These are phyloP conservation scores for Lophotis ruficrista DNA, from an alignment of 2,113 vertebrate species.

Conservation along the genomic window DNA sequence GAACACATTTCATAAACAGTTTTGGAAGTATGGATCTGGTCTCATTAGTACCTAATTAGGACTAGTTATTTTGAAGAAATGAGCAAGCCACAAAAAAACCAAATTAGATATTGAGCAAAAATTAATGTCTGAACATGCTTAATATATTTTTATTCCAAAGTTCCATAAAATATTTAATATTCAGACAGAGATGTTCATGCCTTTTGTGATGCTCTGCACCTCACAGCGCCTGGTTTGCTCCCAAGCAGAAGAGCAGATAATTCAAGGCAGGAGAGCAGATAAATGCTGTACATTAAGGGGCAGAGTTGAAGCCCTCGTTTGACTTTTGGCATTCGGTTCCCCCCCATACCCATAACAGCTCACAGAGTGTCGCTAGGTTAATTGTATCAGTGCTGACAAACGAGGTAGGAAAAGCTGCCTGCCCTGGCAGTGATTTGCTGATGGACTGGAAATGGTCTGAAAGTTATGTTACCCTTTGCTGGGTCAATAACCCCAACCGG, in stretches of 20 bases:
- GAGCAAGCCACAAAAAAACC: conserved; percentile 47
- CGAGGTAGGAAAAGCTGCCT: background rate
- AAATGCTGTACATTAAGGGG: background rate
- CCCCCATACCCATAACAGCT: background rate
- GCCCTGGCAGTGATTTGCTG: background rate
- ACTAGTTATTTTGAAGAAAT: conserved; percentile 70
- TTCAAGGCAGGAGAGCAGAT: background rate
- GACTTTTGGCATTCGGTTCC: conserved; percentile 4
- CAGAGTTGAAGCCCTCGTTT: background rate
- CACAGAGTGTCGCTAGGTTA: conserved; percentile 37
- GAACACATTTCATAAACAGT: conserved; percentile 67
- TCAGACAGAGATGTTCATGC: conserved; percentile 7
- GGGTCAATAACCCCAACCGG: conserved; percentile 11
- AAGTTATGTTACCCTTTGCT: conserved; percentile 50
- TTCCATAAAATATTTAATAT: conserved; percentile 54
- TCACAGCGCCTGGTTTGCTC: background rate
- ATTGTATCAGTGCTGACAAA: conserved; percentile 47
- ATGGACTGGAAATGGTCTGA: conserved; percentile 39
- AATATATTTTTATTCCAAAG: conserved; percentile 48
- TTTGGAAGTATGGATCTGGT: conserved; percentile 66
- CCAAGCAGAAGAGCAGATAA: background rate
- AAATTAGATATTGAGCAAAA: conserved; percentile 44
- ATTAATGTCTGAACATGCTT: conserved; percentile 31
- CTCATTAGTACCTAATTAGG: conserved; percentile 71
- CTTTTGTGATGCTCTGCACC: conserved; percentile 20